These are phyloP conservation scores for Prinia subflava DNA, from an alignment of 2,113 vertebrate species.

Conservation along the genomic window DNA sequence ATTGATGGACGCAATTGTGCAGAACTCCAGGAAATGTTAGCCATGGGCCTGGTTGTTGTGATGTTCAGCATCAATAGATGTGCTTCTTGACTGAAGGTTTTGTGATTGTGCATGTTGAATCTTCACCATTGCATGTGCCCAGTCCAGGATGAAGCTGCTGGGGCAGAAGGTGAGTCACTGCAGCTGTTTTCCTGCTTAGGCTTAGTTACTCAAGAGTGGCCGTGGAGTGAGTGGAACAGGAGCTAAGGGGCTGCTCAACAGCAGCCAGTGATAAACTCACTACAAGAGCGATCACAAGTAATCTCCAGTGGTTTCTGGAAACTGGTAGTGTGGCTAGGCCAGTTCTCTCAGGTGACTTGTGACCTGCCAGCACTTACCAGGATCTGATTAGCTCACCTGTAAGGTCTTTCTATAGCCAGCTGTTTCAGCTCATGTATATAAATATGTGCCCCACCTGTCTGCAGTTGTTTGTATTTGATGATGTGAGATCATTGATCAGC, in stretches of 20 bases:
- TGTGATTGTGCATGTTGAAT: neutral
- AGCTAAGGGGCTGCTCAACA: neutral
- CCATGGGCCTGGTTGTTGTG: neutral
- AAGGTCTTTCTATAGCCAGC: neutral
- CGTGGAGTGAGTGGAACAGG: neutral
- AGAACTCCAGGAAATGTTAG: neutral
- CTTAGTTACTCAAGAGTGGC: neutral
- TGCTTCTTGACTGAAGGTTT: neutral
- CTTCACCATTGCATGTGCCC: neutral
- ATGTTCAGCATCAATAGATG: neutral
- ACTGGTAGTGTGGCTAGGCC: neutral
- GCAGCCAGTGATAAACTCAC: accelerated
- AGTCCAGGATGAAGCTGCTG: neutral
- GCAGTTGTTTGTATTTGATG: neutral
- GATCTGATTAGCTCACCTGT: neutral
- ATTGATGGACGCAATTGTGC: neutral
- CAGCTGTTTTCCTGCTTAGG: neutral
- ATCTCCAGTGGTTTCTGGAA: neutral
- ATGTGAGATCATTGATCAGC: neutral
- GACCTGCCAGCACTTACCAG: neutral
- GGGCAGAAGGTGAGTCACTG: neutral
- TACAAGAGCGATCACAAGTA: neutral
- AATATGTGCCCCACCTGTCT: neutral
- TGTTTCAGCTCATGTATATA: neutral
- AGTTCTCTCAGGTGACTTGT: neutral